A percentile compares a stretch with the other conserved stretches of the same genome.
These are phyloP conservation scores for Noctilio leporinus DNA, from an alignment of 2,113 vertebrate species.

Conservation along the genomic window DNA sequence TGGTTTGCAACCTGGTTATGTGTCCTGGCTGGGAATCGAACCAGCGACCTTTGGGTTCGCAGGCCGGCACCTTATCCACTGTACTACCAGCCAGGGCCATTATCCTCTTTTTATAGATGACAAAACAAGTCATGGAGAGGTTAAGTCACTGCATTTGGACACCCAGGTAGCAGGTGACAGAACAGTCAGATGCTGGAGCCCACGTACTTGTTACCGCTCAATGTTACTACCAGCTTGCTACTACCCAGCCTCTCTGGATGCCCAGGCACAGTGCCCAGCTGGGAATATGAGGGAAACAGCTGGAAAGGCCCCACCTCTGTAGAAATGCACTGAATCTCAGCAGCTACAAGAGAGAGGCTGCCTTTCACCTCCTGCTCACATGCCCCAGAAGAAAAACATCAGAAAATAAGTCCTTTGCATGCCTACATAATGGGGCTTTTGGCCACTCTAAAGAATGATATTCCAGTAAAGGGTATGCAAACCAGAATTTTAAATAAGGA, in stretches of 20 bases:
- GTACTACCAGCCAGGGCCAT: too few species aligned
- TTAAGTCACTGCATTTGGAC: background rate
- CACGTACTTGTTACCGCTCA: background rate
- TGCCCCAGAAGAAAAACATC: background rate
- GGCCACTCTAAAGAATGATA: background rate
- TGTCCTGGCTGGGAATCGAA: too few species aligned
- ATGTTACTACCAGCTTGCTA: background rate
- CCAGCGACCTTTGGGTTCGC: too few species aligned
- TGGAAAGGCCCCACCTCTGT: background rate
- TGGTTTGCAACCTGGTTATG: too few species aligned
- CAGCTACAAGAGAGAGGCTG: background rate
- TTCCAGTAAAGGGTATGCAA: background rate
- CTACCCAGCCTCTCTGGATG: background rate
- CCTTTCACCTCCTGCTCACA: background rate
- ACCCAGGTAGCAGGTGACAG: background rate
- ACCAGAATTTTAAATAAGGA: background rate
- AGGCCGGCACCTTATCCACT: too few species aligned
- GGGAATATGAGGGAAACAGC: background rate
- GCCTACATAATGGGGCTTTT: background rate
- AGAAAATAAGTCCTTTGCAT: background rate
- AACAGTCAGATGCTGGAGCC: background rate
- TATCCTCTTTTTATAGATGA: background rate
- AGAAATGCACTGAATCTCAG: background rate
- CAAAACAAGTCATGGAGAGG: background rate
- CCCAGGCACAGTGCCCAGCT: background rate